Evolutionary conservation across 2,113 vertebrate genomes (phyloP), one percentile per base, ranked within the genome.

Genomic region (Trochalopteron elliotii): DNA sequence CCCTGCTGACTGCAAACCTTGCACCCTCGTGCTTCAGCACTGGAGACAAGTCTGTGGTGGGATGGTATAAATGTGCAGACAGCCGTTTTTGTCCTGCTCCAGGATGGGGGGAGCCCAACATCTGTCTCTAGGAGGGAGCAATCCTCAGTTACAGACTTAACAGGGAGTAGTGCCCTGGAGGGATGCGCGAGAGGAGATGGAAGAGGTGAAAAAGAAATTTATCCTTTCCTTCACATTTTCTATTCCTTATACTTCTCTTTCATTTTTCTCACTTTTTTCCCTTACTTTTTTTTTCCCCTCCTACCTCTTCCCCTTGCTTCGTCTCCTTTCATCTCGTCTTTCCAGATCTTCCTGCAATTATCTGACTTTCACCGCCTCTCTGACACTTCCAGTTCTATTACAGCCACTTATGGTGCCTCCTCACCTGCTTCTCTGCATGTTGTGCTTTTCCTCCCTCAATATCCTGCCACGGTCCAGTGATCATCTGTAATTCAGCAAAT

Each of bases 401-500:
- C 1, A 2, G 60, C 22, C 47, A 27, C 60, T 90, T 92, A 35
- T 0, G 35, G 56, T 45, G 16, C 68, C 87, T 65, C 76, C 78
- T 76, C 55, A 80, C 79, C 63, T 40, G n/a, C 76, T 84, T 65
- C 67, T 89, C 76, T 61, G 25, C 8, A 0, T 60, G 61, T 39
- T 83, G 30, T 80, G 83, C 79, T 95, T 83, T 75, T 78, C 83
- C 88, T 95, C 76, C 93, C 69, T 74, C 44, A 4, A 3, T 39
- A 71, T 63, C 76, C 83, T 75, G 85, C 72, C 90, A 78, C 27
- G 64, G 68, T 78, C 64, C 44, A 78, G 40, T 61, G 92, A 64
- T 69, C 68, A 75, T 83, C 60, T 93, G 37, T 87, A 93, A 95
- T 90, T 90, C 60, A 72, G 83, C n/a, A 93, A 63, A 92, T 52